Evolutionary conservation across 2,797 vertebrate genomes (phyloP), one percentile per base, ranked within the genome.

Genomic region (Dendrocincla fuliginosa): DNA sequence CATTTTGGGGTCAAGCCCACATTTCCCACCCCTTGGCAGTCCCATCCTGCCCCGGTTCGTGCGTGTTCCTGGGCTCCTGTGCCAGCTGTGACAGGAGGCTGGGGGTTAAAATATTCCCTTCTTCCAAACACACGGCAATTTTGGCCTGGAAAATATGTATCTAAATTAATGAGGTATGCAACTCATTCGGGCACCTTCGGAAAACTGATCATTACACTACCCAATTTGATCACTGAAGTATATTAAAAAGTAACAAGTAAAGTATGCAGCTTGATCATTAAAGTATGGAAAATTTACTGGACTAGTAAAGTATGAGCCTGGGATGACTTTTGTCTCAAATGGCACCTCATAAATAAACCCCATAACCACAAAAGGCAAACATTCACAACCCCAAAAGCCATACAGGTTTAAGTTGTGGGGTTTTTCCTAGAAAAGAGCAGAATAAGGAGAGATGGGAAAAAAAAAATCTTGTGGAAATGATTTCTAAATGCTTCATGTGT

Each of bases 341-440:
- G 68, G 79, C 94, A 97, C 94, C 91, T 96, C 96, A 90, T 96
- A 96, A 97, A 96, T 97, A 97, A 96, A 95, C 37, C 69, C 78
- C 77, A 44, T 84, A 90, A 75, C 76, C 89, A 93, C 88, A 80
- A 94, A 49, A 96, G 63, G 69, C 92, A 96, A 95, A 92, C 47
- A 96, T 92, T 97, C 90, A 86, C 87, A 89, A 95, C 79, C n/a
- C 33, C 35, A 7, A 81, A 83, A 91, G 57, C 84, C 46, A 39
- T 84, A 50, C 22, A 86, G 61, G 25, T 94, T 93, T 74, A 64
- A 89, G 27, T 33, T 92, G 39, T 30, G 24, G 18, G 5, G 1
- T 78, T 92, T 92, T 35, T 11, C 60, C 53, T 75, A 78, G 84
- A 93, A 95, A 93, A 90, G 41, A 76, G 84, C 37, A 91, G 88